phyloP scores from a whole-genome alignment of 1,140 invertebrate genomes.

The Pollicipes pollicipes region DNA sequence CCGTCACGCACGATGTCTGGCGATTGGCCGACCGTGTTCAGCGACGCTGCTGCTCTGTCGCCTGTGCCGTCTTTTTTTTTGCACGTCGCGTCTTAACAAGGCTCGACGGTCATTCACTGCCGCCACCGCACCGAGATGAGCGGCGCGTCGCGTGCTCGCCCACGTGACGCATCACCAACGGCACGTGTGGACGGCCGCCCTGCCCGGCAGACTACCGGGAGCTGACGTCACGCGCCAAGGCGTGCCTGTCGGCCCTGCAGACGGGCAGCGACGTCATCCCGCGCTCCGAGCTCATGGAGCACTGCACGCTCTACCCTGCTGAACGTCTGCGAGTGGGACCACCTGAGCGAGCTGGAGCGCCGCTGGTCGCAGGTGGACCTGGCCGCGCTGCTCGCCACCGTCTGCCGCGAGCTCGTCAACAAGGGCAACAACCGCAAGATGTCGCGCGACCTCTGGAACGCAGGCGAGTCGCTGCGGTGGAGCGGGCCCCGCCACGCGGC shows the following conservation, averaged over 20 bases:
- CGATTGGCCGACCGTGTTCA: too few species aligned
- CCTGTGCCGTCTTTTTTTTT: too few species aligned
- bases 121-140: too few species aligned
- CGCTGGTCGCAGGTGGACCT: conserved; percentile 9
- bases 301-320: conserved; percentile 54
- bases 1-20: too few species aligned
- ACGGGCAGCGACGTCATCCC: conserved; percentile 39
- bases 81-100: too few species aligned
- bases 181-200: too few species aligned
- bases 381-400: conserved; percentile 13
- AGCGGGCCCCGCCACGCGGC: too few species aligned
- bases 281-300: conserved; percentile 50
- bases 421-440: conserved; percentile 3
- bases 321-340: conserved; percentile 61
- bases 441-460: neutral
- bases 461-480: neutral
- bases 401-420: conserved; percentile 12
- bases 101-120: too few species aligned
- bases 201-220: conserved; percentile 24
- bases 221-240: conserved; percentile 24
- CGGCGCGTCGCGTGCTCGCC: too few species aligned
- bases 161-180: too few species aligned
- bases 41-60: too few species aligned
- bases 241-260: conserved; percentile 34
- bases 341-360: conserved; percentile 35